Evolutionary conservation across 2,888 invertebrate species (phyloP), one percentile per base, ranked within the genome.

Genomic region (Nomada lathburiana): DNA sequence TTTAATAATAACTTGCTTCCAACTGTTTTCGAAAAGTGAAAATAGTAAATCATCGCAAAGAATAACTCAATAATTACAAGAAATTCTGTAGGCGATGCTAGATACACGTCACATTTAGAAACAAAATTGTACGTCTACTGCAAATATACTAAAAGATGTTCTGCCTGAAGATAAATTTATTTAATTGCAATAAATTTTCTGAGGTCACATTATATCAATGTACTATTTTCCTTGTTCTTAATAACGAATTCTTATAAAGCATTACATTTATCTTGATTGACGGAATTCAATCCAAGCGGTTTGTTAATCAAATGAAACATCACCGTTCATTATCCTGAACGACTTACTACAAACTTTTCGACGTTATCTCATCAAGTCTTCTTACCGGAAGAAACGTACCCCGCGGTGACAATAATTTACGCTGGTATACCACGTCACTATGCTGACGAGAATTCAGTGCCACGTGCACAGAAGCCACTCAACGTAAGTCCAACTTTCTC

Each of bases 361-460:
- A 13, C 2, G 2, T 59, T 11, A n/a, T 42, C 11, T 5, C 5
- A 3, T 20, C n/a, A 1, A 18, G 20, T 52, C 47, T 11, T 23
- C 16, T 2, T 36, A 7, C 36, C 7, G 36, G 36, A 36, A 36
- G 18, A 20, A 52, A 60, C 10, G 63, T 57, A 70, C 1, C 50
- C 7, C 55, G 7, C 16, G 18, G n/a, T 42, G 26, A 65, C 71
- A 65, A 76, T 71, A 47, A 76, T 52, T 57, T n/a, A 63, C 57
- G 5, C 10, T 4, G 13, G 50, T 59, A 65, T 60, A 2, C 78
- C 69, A 81, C 77, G 84, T 87, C 87, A 86, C 89, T 89, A 90
- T 89, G 86, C 88, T 88, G 88, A 90, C 90, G 90, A 89, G 88
- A 83, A 88, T 91, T 89, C 88, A 86, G 88, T 87, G 90, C 88